Evolutionary conservation across 2,113 vertebrate genomes (phyloP), one percentile per base, ranked within the genome.

Genomic region (Rhagologus leucostigma): DNA sequence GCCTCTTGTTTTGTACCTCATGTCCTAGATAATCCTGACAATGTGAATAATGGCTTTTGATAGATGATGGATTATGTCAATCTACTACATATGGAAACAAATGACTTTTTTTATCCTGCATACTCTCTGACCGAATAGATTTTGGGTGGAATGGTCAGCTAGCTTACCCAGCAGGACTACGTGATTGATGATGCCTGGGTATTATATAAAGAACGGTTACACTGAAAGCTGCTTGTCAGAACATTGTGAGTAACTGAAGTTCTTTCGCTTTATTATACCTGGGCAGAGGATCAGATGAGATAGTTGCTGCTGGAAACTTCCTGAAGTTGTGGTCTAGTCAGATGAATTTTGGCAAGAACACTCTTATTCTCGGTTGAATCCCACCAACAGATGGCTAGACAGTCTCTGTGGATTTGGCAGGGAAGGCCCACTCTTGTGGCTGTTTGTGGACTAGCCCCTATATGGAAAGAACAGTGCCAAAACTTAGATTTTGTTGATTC

Each of bases 101-200:
- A 16, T 19, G 0, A 4, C 29, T 82, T 80, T 3, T 69, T 82
- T 75, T 44, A 60, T 71, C 9, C 63, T 42, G 50, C 16, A 16
- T 78, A 10, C 4, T 49, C 1, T 33, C 27, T 89, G 65, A 63
- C 20, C 9, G 73, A 64, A 64, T 5, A 39, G 37, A 39, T 71
- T 84, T 87, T 68, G 23, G 16, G 35, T 64, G 44, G 16, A 44
- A 6, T n/a, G 18, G 24, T 37, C 24, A 78, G 11, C 9, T 68
- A 41, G 13, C 8, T 68, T 52, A 39, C 29, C 11, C 33, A 60
- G 33, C 47, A 89, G 56, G 30, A 52, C 33, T 63, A 37, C 14
- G 42, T 0, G 5, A 11, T 5, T 68, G 39, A 32, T 75, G 7
- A 17, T 81, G 14, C 11, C 2, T 3, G 5, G 9, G 3, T 55